Evolutionary conservation across 2,888 invertebrate species (phyloP).

Genomic region (Leucozona laternaria): DNA sequence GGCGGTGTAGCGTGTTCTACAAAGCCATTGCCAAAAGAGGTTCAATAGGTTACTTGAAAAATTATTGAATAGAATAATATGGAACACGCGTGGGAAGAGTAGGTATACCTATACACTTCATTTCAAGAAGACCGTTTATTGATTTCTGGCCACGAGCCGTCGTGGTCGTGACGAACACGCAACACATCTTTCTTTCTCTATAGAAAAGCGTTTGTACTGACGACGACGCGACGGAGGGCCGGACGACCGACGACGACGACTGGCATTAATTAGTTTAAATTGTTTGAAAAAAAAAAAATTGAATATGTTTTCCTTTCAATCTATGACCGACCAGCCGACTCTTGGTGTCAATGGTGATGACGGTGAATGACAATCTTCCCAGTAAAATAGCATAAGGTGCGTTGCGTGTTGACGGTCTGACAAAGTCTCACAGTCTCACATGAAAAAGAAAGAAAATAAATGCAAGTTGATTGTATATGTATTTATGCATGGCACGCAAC

Average conservation of each 20-base stretch:
- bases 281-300: constrained; percentile 11
- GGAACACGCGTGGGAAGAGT: constrained; percentile 24
- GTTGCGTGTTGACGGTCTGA: constrained; percentile 12
- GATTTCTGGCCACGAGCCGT: constrained; percentile 12
- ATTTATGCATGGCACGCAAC: constrained; percentile 36
- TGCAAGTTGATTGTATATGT: constrained; percentile 14
- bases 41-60: constrained; percentile 37
- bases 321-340: not conserved
- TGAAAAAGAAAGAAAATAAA: constrained; percentile 1
- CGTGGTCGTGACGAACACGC: not conserved
- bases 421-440: not conserved
- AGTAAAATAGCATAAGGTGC: constrained; percentile 18
- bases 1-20: not conserved
- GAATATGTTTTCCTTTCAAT: constrained; percentile 26
- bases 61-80: constrained; percentile 1
- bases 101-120: not conserved
- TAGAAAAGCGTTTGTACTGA: not conserved
- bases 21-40: constrained; percentile 39
- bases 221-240: too few species aligned
- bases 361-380: not conserved
- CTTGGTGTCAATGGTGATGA: constrained; percentile 12
- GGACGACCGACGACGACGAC: not conserved
- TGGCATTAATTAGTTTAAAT: constrained; percentile 34
- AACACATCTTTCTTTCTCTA: not conserved
- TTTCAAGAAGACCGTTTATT: constrained; percentile 25